A percentile compares a stretch with the other conserved stretches of the same genome.
These are phyloP conservation scores for Bos indicus DNA, from an alignment of 2,113 vertebrate species.

Conservation along the genomic window DNA sequence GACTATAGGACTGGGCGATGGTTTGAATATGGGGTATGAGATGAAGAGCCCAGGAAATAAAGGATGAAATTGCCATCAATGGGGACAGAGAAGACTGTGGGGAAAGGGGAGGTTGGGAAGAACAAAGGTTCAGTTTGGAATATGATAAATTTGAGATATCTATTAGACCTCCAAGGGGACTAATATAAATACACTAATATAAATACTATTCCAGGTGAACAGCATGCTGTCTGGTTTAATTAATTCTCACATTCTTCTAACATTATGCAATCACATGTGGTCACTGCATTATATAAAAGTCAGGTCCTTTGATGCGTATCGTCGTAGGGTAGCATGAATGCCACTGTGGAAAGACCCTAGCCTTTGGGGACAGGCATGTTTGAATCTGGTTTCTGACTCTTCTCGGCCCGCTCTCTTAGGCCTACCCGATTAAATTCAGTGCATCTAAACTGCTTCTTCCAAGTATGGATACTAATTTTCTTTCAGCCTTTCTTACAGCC, in stretches of 20 bases:
- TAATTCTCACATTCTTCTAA: neutral
- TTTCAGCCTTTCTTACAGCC: neutral
- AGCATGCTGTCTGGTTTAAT: neutral
- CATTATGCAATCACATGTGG: neutral
- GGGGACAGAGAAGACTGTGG: neutral
- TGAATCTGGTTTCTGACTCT: neutral
- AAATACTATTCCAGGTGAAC: neutral
- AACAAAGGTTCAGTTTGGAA: neutral
- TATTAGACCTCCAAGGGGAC: neutral
- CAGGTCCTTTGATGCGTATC: neutral
- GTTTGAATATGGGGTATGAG: neutral
- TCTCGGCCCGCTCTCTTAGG: neutral
- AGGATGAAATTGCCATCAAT: neutral
- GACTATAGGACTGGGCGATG: neutral
- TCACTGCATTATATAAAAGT: neutral
- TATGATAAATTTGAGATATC: neutral
- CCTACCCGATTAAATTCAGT: neutral
- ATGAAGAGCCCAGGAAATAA: neutral
- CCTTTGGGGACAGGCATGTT: neutral
- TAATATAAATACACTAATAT: neutral
- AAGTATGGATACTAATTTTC: neutral
- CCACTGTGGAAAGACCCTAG: neutral
- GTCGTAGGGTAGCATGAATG: neutral
- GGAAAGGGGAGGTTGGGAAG: neutral
- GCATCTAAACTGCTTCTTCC: neutral